These are phyloP conservation scores for Petrocephalus schoutedeni DNA, from an alignment of 2,797 vertebrate genomes.

Conservation along the genomic window DNA sequence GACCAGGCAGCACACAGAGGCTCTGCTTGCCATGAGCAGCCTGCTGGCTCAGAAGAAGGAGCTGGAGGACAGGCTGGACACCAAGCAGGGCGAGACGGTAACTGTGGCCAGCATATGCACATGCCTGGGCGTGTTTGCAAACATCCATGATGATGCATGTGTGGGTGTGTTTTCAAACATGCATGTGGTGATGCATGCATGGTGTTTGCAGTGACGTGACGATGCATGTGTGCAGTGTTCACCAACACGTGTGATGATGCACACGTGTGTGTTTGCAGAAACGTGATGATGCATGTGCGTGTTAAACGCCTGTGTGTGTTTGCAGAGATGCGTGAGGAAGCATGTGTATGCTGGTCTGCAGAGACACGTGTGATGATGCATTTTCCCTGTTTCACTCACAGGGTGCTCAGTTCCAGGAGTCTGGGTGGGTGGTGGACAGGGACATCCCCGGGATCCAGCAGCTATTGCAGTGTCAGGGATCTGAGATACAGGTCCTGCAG, in stretches of 20 bases:
- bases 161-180: background rate
- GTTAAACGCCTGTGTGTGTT: background rate
- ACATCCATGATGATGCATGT: background rate
- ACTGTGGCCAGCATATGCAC: background rate
- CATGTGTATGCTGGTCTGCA: background rate
- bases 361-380: background rate
- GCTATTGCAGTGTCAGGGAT: constrained; percentile 48
- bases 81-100: constrained; percentile 66
- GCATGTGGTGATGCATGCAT: background rate
- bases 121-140: background rate
- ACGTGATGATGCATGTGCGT: background rate
- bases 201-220: background rate
- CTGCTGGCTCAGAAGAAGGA: constrained; percentile 63
- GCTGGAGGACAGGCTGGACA: constrained; percentile 64
- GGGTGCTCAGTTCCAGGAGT: constrained; percentile 63
- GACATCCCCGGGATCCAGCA: constrained; percentile 51
- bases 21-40: constrained; percentile 55
- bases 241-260: background rate
- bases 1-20: constrained; percentile 67
- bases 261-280: background rate
- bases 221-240: background rate
- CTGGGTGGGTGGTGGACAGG: constrained; percentile 44
- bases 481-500: constrained; percentile 50
- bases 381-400: constrained; percentile 40
- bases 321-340: background rate